Conservation (phyloP, 2,888 invertebrate genomes). For the Andrena minutula region DNA sequence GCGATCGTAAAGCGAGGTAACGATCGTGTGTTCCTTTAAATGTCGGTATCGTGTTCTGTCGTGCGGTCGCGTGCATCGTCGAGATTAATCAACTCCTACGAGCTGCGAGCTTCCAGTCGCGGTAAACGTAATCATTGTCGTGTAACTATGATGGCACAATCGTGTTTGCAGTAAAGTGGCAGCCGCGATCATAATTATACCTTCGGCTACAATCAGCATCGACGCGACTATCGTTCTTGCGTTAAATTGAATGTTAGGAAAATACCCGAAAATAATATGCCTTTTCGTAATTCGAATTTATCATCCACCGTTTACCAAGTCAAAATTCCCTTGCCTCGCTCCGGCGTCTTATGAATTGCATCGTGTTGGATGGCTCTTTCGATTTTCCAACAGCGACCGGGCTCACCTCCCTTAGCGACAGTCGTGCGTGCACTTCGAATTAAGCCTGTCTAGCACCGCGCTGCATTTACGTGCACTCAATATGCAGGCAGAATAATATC, state of each 20-base stretch:
- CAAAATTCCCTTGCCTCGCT: neutral
- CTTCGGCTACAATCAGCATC: neutral
- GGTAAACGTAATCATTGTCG: constrained; percentile 55
- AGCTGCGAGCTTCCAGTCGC: constrained; percentile 39
- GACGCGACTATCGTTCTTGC: neutral
- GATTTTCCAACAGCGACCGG: neutral
- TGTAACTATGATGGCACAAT: constrained; percentile 43
- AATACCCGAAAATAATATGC: neutral
- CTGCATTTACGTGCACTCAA: constrained; percentile 12
- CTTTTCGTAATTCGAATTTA: neutral
- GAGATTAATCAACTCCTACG: constrained; percentile 58
- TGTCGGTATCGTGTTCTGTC: constrained; percentile 49
- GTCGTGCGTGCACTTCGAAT: constrained; percentile 6
- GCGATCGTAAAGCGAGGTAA: constrained; percentile 28
- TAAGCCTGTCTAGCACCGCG: constrained; percentile 12
- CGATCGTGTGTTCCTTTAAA: constrained; percentile 42
- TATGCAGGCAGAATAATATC: constrained; percentile 32
- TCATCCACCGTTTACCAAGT: neutral
- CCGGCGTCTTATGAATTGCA: neutral
- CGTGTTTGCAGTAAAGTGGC: constrained; percentile 27
- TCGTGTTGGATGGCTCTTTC: no score
- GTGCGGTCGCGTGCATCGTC: constrained; percentile 44
- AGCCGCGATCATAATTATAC: constrained; percentile 25
- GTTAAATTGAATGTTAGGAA: neutral
- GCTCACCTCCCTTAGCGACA: neutral